Conservation (phyloP, 2,797 vertebrate species). For the Phoxinus dragarum region DNA sequence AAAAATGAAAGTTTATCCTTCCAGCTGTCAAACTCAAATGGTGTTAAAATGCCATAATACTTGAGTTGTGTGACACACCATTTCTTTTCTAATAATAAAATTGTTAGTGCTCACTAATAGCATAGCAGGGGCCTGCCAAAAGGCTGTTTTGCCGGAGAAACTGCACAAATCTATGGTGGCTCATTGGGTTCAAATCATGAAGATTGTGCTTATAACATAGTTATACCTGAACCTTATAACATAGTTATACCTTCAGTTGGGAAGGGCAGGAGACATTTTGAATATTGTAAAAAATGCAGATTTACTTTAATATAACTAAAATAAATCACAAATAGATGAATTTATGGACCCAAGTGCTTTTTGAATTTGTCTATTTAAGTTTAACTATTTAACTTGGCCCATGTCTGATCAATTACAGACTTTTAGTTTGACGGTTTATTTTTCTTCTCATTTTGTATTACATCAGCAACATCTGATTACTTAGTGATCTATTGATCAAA, state of each 20-base stretch:
- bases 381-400: not conserved
- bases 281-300: not conserved
- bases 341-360: not conserved
- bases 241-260: not conserved
- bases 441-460: not conserved
- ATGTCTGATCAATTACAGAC: not conserved
- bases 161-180: conserved; percentile 61
- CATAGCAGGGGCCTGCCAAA: conserved; percentile 73
- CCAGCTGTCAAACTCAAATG: conserved; percentile 79
- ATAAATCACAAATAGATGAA: not conserved
- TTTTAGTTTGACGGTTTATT: not conserved
- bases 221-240: not conserved
- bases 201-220: not conserved
- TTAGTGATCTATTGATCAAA: not conserved
- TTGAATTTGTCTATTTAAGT: not conserved
- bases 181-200: conserved; percentile 28
- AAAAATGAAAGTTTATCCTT: conserved; percentile 59
- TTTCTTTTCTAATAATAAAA: conserved; percentile 85
- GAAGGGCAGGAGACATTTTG: not conserved
- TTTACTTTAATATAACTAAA: not conserved
- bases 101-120: conserved; percentile 80
- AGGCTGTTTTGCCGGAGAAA: conserved; percentile 70
- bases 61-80: conserved; percentile 74
- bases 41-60: conserved; percentile 75
- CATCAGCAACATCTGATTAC: not conserved